Base-by-base conservation (phyloP, 2,888 invertebrate genomes). In the Atethmia centrago region DNA sequence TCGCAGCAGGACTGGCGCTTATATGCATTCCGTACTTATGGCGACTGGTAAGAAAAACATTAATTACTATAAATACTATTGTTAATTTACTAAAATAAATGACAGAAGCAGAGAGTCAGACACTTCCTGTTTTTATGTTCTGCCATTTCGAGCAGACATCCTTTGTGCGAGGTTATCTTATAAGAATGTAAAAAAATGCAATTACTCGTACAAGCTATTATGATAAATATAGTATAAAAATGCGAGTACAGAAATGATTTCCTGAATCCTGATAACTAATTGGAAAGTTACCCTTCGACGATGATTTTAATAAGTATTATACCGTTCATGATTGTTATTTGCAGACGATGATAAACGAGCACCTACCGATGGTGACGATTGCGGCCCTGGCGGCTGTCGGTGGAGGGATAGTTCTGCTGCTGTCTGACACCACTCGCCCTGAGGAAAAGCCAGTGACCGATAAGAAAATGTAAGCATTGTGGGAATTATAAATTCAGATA, bases 1-100 rank as follows among this genome's bases (percentile, higher is more conserved):
- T 98, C 67, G 97, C 98, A 3, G 98, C 98, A 2, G 98, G 98
- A 21, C 92, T 98, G 63, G 98, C 98, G 25, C 95, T 98, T 61
- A 98, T 98, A 94, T 93, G 94, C 97, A 98, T 98, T 64, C 98
- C 98, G 10, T 98, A 98, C 93, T 95, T 98, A 83, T 98, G 98
- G 96, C 97, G 97, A 91, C 92, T 98, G 97, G 98, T 98, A 93
- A 97, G 97, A 93, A 70, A 42, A 71, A 55, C 64, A 42, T 61
- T 58, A 53, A 31, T 67, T 19, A 59, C 21, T 21, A 61, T 56
- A 40, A 61, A 61, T 58, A 36, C 36, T 25, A 8, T 25, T 31
- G 21, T 65, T 62, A 40, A 53, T 80, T 74, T 40, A 31, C 49
- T 40, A 28, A 42, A 71, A 72, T 62, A n/a, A 73, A 55, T 16